Evolutionary conservation across 2,888 invertebrate species (phyloP), one percentile per base, ranked within the genome.

Genomic region (Altica lythri): DNA sequence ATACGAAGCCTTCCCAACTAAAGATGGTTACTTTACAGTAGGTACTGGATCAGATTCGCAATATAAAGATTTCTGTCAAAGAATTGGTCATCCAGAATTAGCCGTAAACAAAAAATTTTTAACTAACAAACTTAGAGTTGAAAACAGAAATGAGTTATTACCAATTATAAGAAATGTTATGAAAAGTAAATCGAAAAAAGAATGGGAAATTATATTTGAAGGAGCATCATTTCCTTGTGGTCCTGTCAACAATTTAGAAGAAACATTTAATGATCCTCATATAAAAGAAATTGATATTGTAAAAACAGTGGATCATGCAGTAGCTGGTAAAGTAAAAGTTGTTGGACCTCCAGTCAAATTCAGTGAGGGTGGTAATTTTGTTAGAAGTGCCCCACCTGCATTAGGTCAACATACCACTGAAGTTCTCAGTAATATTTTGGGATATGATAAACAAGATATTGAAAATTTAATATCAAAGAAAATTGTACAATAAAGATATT

Each of bases 191-290:
- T 83, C 85, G 0, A 89, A 86, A 43, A 78, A 81, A 17, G 85
- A 92, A 68, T 96, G 95, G 95, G 75, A 83, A 56, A 63, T 73
- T 1, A 70, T 84, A 30, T 89, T 97, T 65, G 83, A 87, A 50
- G 83, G 83, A 12, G 85, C 86, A 1, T 79, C 86, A 1, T 92
- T 95, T 73, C 94, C 97, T 0, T 89, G 87, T 68, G 96, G 95
- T 0, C 94, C 95, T 0, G 85, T 98, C 2, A 97, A 98, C 77
- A 86, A 81, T 32, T 85, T 97, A 75, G 77, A 83, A 58, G 86
- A 92, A 76, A 92, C 91, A 0, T 97, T 97, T 74, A 81, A 85
- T 44, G 94, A 97, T 79, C 87, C 88, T 1, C 97, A 97, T 76
- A 84, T 96, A 0, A 81, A 83, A 59, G 80, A 82, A 1, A 85